Conservation (phyloP, 35 echinoderm and acorn worm genomes). For the Hemicentrotus pulcherrimus region DNA sequence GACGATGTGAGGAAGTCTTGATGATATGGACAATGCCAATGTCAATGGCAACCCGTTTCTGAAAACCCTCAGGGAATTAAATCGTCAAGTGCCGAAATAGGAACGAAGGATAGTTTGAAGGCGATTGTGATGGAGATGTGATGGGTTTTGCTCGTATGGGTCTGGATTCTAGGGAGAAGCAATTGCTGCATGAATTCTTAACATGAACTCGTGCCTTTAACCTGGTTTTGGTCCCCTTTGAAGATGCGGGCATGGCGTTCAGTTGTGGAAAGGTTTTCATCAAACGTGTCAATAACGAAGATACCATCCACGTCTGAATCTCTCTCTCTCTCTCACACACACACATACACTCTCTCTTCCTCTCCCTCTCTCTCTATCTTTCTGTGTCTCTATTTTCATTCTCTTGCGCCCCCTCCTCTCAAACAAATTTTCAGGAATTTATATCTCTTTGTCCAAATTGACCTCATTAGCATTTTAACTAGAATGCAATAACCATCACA, state of each 20-base stretch:
- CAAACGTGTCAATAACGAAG: background rate
- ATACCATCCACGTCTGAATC: no score
- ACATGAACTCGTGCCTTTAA: background rate
- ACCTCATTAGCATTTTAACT: no score
- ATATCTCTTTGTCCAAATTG: no score
- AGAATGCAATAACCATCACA: no score
- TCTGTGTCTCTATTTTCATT: background rate
- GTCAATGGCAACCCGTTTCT: background rate
- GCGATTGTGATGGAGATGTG: background rate
- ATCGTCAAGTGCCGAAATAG: background rate
- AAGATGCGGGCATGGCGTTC: background rate
- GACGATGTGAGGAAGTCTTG: background rate
- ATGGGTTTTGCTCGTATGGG: background rate
- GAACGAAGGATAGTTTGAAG: background rate
- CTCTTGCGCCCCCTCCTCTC: background rate
- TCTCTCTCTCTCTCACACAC: background rate
- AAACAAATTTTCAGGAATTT: no score
- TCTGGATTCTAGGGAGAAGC: background rate
- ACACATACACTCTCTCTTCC: background rate
- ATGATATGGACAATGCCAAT: conserved; percentile 1
- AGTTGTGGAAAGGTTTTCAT: background rate
- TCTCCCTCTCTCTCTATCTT: background rate
- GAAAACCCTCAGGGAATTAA: background rate
- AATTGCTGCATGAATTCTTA: background rate
- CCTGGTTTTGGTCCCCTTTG: background rate